These are phyloP conservation scores for Leptopilina syphax DNA, from an alignment of 2,888 invertebrate genomes.

Conservation along the genomic window DNA sequence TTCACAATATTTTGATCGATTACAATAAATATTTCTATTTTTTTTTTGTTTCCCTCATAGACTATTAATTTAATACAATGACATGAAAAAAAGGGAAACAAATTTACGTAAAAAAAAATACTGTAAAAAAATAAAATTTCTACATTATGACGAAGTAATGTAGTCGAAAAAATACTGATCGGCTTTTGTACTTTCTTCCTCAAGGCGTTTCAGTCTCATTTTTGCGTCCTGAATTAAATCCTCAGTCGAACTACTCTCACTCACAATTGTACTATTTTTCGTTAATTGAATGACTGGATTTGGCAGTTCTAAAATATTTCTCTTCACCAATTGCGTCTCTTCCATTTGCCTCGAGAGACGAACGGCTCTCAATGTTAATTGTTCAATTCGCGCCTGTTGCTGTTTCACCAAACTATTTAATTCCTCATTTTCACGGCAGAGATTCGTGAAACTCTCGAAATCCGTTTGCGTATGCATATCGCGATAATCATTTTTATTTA, in stretches of 20 bases:
- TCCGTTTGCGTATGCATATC: conserved; percentile 70
- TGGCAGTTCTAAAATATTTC: conserved; percentile 56
- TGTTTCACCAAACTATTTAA: conserved; percentile 66
- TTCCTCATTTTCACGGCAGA: conserved; percentile 68
- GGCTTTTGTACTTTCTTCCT: conserved; percentile 72
- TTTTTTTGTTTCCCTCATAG: no score
- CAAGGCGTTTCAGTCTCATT: conserved; percentile 69
- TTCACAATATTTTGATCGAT: no score
- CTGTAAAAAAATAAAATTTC: not conserved
- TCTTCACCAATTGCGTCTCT: conserved; percentile 62
- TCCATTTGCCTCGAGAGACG: conserved; percentile 70
- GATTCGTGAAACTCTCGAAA: conserved; percentile 50
- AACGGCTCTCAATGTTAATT: conserved; percentile 68
- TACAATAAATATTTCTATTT: no score
- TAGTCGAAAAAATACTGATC: conserved; percentile 71
- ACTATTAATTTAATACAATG: no score
- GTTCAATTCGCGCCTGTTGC: conserved; percentile 71
- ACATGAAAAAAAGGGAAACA: no score
- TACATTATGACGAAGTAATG: conserved; percentile 50
- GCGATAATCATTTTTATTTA: conserved; percentile 49
- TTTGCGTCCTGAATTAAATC: conserved; percentile 74
- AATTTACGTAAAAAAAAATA: no score
- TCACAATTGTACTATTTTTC: conserved; percentile 65
- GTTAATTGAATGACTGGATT: conserved; percentile 52
- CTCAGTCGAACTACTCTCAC: conserved; percentile 74